These are phyloP conservation scores for Leptothorax acervorum DNA, from an alignment of 2,888 invertebrate species.

Conservation along the genomic window DNA sequence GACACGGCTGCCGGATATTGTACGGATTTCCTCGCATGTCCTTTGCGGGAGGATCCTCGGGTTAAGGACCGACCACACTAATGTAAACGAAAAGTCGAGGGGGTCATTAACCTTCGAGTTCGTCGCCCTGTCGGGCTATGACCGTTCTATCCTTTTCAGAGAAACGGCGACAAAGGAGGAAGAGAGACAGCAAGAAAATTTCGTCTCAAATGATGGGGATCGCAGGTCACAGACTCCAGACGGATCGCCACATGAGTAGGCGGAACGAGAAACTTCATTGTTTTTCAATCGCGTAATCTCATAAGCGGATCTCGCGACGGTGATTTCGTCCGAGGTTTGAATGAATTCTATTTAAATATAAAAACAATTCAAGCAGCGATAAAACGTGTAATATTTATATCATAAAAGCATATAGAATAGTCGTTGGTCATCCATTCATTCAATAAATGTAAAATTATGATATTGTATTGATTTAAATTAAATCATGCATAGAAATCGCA, in stretches of 20 bases:
- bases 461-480: not conserved
- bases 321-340: not conserved
- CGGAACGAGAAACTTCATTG: slow-evolving; percentile 19
- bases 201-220: slow-evolving; percentile 66
- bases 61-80: slow-evolving; percentile 60
- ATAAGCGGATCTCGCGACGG: not conserved
- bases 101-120: slow-evolving; percentile 71
- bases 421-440: not conserved
- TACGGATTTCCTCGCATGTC: slow-evolving; percentile 51
- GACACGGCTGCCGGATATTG: slow-evolving; percentile 41
- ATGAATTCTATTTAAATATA: slow-evolving; percentile 30
- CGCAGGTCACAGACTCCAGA: slow-evolving; percentile 45
- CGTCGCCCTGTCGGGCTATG: slow-evolving; percentile 62
- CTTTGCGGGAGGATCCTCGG: slow-evolving; percentile 67
- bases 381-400: not conserved
- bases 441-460: not conserved
- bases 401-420: not conserved
- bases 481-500: not conserved
- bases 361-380: not conserved
- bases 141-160: slow-evolving; percentile 68
- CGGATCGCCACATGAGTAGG: not conserved
- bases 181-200: slow-evolving; percentile 50
- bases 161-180: slow-evolving; percentile 50
- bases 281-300: slow-evolving; percentile 27
- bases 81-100: slow-evolving; percentile 70